These are phyloP conservation scores for Drosophila kurseongensis DNA, from an alignment of 1,140 invertebrate genomes.

Conservation along the genomic window DNA sequence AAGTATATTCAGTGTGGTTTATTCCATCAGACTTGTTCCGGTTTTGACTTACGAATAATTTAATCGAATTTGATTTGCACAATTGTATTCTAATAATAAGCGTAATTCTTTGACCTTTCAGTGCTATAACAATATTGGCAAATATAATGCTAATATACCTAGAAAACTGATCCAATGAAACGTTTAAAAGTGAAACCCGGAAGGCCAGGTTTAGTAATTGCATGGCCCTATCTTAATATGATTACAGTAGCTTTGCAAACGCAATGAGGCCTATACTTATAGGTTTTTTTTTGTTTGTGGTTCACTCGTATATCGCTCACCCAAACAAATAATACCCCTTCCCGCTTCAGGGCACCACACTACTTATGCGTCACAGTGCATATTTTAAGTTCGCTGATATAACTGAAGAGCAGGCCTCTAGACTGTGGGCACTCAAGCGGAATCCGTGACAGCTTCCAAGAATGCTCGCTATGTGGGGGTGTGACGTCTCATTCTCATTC, in stretches of 20 bases:
- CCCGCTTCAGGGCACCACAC: constrained; percentile 27
- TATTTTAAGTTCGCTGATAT: constrained; percentile 76
- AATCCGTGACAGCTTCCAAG: constrained; percentile 64
- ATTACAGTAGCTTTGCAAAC: background rate
- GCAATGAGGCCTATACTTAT: background rate
- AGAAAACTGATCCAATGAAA: too few relatives aligned
- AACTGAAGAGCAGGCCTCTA: constrained; percentile 51
- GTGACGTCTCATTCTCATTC: constrained; percentile 43
- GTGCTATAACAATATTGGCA: too few relatives aligned
- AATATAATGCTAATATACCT: too few relatives aligned
- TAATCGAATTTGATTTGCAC: too few relatives aligned
- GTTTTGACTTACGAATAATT: too few relatives aligned
- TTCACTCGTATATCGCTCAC: constrained; percentile 48
- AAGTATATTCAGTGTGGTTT: too few relatives aligned
- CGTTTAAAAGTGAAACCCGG: too few relatives aligned
- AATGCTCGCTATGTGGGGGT: constrained; percentile 70
- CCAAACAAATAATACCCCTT: constrained; percentile 14
- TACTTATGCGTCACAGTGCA: constrained; percentile 73
- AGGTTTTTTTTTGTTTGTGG: background rate
- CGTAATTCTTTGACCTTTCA: too few relatives aligned
- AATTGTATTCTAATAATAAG: too few relatives aligned
- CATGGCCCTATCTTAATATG: background rate
- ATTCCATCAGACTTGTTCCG: too few relatives aligned
- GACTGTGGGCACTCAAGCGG: constrained; percentile 50
- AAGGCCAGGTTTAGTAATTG: too few relatives aligned